Conservation (phyloP, 2,113 vertebrate species). For the Zosterops pallidus region DNA sequence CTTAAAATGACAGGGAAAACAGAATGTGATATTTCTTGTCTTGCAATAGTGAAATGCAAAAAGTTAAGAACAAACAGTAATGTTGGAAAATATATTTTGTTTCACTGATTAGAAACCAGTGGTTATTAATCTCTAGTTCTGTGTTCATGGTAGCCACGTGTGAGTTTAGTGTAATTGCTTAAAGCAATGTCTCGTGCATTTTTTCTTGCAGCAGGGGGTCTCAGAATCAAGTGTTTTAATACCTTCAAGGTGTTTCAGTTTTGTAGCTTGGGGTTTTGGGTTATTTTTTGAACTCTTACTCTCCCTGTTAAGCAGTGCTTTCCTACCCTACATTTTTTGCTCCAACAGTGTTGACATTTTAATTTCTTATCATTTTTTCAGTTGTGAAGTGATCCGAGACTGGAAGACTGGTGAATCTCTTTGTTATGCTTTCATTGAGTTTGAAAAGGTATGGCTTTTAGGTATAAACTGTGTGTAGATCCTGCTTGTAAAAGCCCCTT, state of each 20-base stretch:
- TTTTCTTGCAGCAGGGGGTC: neutral
- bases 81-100: neutral
- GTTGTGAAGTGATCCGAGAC: conserved; percentile 97
- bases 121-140: neutral
- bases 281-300: neutral
- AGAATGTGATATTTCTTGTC: neutral
- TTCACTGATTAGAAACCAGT: neutral
- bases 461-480: neutral
- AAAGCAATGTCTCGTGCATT: neutral
- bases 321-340: neutral
- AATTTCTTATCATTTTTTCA: conserved; percentile 62
- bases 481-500: neutral
- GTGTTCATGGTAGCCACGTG: neutral
- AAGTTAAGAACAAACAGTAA: neutral
- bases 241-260: neutral
- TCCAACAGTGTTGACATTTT: neutral
- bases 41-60: neutral
- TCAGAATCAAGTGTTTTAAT: neutral
- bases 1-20: neutral
- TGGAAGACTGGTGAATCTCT: conserved; percentile 96
- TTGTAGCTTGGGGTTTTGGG: accelerated
- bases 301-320: neutral
- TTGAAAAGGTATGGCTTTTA: conserved; percentile 88
- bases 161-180: neutral
- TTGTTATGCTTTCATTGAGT: conserved; percentile 98